Evolutionary conservation across 2,888 invertebrate species (phyloP), one percentile per base, ranked within the genome.

Genomic region (Drosophila mimetica): DNA sequence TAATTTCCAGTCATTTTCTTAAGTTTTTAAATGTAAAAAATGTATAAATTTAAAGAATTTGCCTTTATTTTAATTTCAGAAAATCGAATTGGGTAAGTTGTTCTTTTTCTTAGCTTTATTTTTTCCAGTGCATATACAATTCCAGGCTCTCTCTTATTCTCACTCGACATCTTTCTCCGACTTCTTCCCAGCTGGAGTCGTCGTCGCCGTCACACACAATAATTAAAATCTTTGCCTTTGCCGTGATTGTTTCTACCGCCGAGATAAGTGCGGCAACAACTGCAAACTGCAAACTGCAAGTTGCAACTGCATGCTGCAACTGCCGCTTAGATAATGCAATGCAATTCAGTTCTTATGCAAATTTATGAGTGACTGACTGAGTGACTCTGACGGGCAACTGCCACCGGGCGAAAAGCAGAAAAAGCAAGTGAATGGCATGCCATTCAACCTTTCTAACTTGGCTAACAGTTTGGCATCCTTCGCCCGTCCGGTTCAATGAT

Each of bases 391-490:
- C 60, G 63, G 75, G 57, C 54, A 77, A 66, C 74, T 76, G 78
- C 64, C 76, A 74, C 74, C 66, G 71, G 79, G 42, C 63, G 39
- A 55, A 44, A 44, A 46, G 57, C 60, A 44, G 48, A 37, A 54
- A 25, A 25, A 46, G 55, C 60, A 44, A 55, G 83, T 71, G 76
- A 75, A 78, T 75, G 84, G 74, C 81, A 70, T 80, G 82, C 81
- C 74, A 75, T 80, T 78, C 78, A 86, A 84, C 79, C 84, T 86
- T 83, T 82, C 83, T 81, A 81, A 81, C 75, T 72, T 83, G 71
- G 81, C 64, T 71, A 75, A 74, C 30, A 74, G 72, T 81, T 81
- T 74, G 67, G 57, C 66, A 67, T 67, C 42, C 54, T 64, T 11
- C 5, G 16, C 65, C 57, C 69, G 75, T 73, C 71, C 42, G 65